A percentile compares a stretch with the other conserved stretches of the same genome.
These are phyloP conservation scores for Lepidurus packardi DNA, from an alignment of 1,140 invertebrate genomes.

Conservation along the genomic window DNA sequence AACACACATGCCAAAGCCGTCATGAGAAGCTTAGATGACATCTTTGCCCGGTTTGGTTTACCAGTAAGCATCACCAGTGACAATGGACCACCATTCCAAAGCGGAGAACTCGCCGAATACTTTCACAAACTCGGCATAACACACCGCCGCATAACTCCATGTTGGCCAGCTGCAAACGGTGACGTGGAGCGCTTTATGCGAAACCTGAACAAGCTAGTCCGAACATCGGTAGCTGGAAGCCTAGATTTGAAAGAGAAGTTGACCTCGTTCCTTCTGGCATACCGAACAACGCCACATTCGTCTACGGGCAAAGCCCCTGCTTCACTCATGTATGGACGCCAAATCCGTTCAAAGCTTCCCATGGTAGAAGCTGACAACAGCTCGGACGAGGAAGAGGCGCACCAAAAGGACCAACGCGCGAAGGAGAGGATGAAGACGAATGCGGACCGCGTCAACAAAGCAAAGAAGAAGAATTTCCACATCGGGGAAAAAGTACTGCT, in stretches of 20 bases:
- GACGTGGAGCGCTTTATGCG: slow-evolving; percentile 27
- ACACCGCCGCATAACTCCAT: slow-evolving; percentile 37
- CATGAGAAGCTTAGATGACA: slow-evolving; percentile 26
- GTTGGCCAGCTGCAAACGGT: slow-evolving; percentile 33
- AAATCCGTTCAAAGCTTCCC: neutral
- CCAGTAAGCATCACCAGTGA: slow-evolving; percentile 38
- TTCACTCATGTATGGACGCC: neutral
- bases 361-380: neutral
- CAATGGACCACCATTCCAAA: slow-evolving; percentile 39
- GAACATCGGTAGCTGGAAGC: neutral
- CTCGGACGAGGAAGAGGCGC: too few species aligned
- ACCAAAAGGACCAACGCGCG: neutral
- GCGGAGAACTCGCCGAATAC: slow-evolving; percentile 36
- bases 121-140: slow-evolving; percentile 42
- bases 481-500: neutral
- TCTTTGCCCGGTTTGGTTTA: slow-evolving; percentile 36
- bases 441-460: neutral
- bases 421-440: neutral
- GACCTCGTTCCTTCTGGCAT: neutral
- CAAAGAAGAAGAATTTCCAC: neutral
- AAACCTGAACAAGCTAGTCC: slow-evolving; percentile 29
- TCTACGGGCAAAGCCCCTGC: slow-evolving; percentile 20
- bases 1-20: slow-evolving; percentile 25
- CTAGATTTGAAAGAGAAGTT: slow-evolving; percentile 21
- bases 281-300: neutral